Conservation (phyloP, 2,113 vertebrate genomes). For the Gymnarchus niloticus region DNA sequence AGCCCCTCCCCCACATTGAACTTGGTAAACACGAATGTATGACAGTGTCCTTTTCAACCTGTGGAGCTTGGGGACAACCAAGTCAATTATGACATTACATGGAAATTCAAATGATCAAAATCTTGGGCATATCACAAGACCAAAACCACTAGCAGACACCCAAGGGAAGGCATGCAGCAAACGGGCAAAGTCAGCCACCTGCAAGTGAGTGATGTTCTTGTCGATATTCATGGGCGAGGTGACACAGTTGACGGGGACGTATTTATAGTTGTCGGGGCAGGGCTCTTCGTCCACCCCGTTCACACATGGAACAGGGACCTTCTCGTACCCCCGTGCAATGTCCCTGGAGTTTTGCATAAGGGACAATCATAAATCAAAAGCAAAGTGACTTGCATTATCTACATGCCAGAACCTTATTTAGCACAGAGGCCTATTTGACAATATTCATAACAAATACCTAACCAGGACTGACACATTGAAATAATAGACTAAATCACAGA, state of each 20-base stretch:
- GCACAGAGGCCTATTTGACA: not conserved
- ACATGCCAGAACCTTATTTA: not conserved
- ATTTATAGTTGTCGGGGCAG: conserved; percentile 88
- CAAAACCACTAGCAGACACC: not conserved
- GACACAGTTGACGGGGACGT: conserved; percentile 90
- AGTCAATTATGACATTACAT: too few relatives aligned
- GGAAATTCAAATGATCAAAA: too few relatives aligned
- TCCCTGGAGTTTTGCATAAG: conserved; percentile 63
- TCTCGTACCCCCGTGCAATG: conserved; percentile 86
- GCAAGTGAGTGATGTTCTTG: conserved; percentile 92
- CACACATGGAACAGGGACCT: conserved; percentile 83
- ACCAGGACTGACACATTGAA: too few relatives aligned
- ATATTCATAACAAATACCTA: not conserved
- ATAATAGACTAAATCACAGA: not conserved
- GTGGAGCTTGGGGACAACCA: too few relatives aligned
- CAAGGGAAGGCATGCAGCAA: not conserved
- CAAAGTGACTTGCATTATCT: not conserved
- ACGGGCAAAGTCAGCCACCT: conserved; percentile 59
- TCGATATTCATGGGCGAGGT: conserved; percentile 95
- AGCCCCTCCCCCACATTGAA: too few relatives aligned
- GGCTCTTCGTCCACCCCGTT: conserved; percentile 80
- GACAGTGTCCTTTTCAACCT: too few relatives aligned
- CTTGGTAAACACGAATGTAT: too few relatives aligned
- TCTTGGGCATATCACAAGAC: not conserved
- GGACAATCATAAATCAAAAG: not conserved